Evolutionary conservation across 2,797 vertebrate genomes (phyloP).

Genomic region (Cyclura pinguis): DNA sequence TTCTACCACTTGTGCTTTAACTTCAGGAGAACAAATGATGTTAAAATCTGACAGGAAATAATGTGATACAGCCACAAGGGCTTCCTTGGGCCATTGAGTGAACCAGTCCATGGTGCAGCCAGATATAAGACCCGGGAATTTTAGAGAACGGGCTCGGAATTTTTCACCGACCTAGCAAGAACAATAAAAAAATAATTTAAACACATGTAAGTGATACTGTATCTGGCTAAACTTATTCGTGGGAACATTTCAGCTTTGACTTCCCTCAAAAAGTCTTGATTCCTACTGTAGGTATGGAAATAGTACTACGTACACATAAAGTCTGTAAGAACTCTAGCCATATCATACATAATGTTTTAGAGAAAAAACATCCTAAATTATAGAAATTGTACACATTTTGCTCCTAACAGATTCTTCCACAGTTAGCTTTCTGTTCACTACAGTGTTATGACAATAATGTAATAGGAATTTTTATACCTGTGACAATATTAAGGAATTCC

Average conservation of each 20-base stretch:
- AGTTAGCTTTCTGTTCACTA: neutral
- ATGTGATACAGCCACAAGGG: constrained; percentile 79
- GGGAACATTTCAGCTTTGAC: neutral
- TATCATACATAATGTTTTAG: too few relatives aligned
- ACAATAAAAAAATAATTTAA: neutral
- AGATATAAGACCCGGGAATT: constrained; percentile 84
- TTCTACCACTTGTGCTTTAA: constrained; percentile 78
- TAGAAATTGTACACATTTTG: neutral
- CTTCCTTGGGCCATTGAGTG: constrained; percentile 81
- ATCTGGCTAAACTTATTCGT: neutral
- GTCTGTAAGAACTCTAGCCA: neutral
- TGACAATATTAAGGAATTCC: neutral
- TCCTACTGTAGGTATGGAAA: neutral
- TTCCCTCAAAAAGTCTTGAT: neutral
- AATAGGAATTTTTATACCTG: neutral
- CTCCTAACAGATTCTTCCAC: neutral
- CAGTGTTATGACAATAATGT: neutral
- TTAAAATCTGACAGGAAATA: constrained; percentile 78
- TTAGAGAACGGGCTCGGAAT: constrained; percentile 81
- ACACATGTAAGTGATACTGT: neutral
- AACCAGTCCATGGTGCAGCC: constrained; percentile 86
- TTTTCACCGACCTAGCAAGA: constrained; percentile 81
- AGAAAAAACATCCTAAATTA: neutral
- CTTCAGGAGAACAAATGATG: constrained; percentile 77
- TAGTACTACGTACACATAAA: neutral